A percentile compares a stretch with the other conserved stretches of the same genome.
Evolutionary conservation across 2,113 vertebrate genomes (phyloP).

Genomic region (Sinocyclocheilus rhinocerous): DNA sequence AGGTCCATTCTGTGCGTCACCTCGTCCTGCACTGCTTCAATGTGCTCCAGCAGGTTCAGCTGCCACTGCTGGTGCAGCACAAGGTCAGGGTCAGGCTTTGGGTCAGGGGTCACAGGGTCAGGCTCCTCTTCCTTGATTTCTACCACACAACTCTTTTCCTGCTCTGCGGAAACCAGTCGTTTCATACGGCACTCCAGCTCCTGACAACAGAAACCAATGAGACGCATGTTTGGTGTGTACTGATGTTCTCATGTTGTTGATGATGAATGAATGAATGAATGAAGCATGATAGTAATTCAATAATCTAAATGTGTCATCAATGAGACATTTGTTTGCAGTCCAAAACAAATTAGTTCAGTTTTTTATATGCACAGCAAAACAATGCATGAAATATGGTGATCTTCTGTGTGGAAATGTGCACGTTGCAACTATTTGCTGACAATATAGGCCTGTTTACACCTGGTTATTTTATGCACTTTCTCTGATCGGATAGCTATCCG

Average conservation of each 20-base stretch:
- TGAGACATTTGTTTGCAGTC: no score
- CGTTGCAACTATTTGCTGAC: not conserved
- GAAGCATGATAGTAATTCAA: no score
- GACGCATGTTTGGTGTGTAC: not conserved
- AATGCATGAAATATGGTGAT: not conserved
- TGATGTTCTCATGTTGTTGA: not conserved
- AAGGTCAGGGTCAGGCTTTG: conserved; percentile 74
- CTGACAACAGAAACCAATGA: conserved; percentile 29
- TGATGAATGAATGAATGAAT: not conserved
- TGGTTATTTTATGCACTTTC: no score
- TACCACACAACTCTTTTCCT: conserved; percentile 69
- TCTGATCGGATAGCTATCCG: no score
- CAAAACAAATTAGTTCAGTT: not conserved
- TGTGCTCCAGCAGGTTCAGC: conserved; percentile 90
- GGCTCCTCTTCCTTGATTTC: conserved; percentile 75
- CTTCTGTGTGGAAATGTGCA: not conserved
- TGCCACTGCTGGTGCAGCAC: conserved; percentile 86
- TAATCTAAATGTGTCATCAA: not conserved
- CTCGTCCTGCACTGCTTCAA: conserved; percentile 92
- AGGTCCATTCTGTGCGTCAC: conserved; percentile 94
- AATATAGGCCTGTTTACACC: no score
- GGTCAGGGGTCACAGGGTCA: conserved; percentile 69
- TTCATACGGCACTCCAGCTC: conserved; percentile 55
- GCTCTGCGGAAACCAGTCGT: conserved; percentile 46
- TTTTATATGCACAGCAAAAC: not conserved